Percentiles rank a stretch among this genome's conserved stretches.
Conservation (phyloP, 2,113 vertebrate species). For the Pithys albifrons region DNA sequence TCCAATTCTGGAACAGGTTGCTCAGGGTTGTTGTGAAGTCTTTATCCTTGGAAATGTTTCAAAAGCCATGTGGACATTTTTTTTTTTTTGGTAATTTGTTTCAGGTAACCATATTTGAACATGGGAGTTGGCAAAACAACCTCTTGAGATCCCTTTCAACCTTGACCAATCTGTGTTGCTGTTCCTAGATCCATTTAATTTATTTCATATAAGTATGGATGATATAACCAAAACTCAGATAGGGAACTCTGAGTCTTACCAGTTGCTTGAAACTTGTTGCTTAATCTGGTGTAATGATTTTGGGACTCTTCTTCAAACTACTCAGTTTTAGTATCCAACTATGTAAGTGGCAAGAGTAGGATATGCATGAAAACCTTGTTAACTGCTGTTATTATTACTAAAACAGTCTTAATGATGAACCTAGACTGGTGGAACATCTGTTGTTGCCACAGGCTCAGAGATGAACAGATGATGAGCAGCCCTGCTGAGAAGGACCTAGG, state of each 20-base stretch:
- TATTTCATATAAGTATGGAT: too few species aligned
- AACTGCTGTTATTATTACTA: neutral
- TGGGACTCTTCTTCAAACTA: neutral
- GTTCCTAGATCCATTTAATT: too few species aligned
- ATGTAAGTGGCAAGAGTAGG: neutral
- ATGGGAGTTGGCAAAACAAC: too few species aligned
- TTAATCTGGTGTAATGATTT: neutral
- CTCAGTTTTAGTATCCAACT: neutral
- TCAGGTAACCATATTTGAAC: too few species aligned
- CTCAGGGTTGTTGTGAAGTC: too few species aligned
- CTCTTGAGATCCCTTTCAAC: too few species aligned
- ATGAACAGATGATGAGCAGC: neutral
- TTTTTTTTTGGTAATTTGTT: too few species aligned
- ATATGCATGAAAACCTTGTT: neutral
- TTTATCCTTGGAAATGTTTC: too few species aligned
- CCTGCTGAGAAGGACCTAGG: neutral
- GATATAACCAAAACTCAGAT: neutral
- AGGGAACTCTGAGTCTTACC: neutral
- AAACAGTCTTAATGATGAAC: neutral
- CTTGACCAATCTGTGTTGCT: too few species aligned
- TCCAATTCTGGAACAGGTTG: too few species aligned
- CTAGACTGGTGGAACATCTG: too few species aligned
- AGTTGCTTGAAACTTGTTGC: neutral
- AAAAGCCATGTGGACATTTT: too few species aligned
- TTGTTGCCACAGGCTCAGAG: neutral